Evolutionary conservation across 2,888 invertebrate species (phyloP), one percentile per base, ranked within the genome.

Genomic region (Caenorhabditis wallacei): DNA sequence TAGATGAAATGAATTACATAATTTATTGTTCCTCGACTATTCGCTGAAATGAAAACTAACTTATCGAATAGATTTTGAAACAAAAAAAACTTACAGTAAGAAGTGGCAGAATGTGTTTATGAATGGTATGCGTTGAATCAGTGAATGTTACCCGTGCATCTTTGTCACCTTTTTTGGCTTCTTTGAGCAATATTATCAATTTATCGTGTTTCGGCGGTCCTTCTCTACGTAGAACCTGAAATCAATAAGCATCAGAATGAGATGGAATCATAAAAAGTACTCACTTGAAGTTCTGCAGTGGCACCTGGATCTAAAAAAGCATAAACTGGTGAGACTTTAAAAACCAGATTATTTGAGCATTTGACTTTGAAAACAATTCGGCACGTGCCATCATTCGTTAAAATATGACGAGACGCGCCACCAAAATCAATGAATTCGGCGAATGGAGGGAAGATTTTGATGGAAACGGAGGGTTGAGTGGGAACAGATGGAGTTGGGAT

Each of bases 341-440:
- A 88, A 18, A 88, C 71, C 10, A 71, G 51, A 63, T 88, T 88
- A 63, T 88, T 87, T 35, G 85, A 85, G 64, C 88, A 88, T 76
- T 87, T 86, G 51, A 88, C 85, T 66, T 88, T 88, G 79, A 87
- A 85, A 7, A 88, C 88, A 16, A 87, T 68, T 30, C 87, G 82
- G 30, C 83, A 71, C 16, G 82, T 75, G 30, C 88, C 86, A 59
- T 75, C 74, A 78, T 88, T 88, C 3, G 87, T 88, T 13, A 88
- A 43, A 10, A 75, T 72, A 64, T 88, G 88, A 37, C 84, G 82
- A 0, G 87, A 87, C 2, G 88, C 88, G 24, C 88, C 88, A 8
- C 88, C 88, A 43, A 87, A 85, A 24, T 85, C 88, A 18, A 88
- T 88, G 63, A 88, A 88, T 59, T 88, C 87, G 57, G 88, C 88